A percentile compares a stretch with the other conserved stretches of the same genome.
Evolutionary conservation across 1,140 invertebrate species (phyloP).

Genomic region (Brachionus angularis): DNA sequence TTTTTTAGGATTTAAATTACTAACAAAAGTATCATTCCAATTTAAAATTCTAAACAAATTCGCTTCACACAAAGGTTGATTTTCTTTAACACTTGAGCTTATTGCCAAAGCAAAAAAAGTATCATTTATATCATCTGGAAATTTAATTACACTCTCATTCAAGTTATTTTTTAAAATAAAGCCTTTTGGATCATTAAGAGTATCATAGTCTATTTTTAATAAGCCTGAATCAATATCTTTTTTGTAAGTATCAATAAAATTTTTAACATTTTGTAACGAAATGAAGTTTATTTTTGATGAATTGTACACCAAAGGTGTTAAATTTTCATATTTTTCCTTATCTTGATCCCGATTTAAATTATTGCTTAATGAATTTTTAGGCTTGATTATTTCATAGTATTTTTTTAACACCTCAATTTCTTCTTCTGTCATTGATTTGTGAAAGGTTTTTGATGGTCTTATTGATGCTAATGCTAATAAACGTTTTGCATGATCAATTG

Average conservation of each 20-base stretch:
- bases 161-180: slow-evolving; percentile 31
- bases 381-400: slow-evolving; percentile 30
- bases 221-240: slow-evolving; percentile 15
- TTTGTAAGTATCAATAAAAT: slow-evolving; percentile 12
- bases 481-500: slow-evolving; percentile 15
- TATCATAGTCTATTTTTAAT: slow-evolving; percentile 23
- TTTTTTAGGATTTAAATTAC: not conserved
- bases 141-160: slow-evolving; percentile 19
- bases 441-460: slow-evolving; percentile 39
- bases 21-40: slow-evolving; percentile 30
- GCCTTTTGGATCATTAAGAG: not conserved
- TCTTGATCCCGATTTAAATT: not conserved
- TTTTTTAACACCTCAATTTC: slow-evolving; percentile 38
- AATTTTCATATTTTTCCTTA: slow-evolving; percentile 5
- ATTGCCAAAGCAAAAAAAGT: slow-evolving; percentile 37
- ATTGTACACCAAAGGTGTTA: slow-evolving; percentile 26
- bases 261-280: slow-evolving; percentile 10
- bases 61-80: slow-evolving; percentile 1
- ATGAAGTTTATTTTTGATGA: slow-evolving; percentile 18
- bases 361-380: slow-evolving; percentile 4
- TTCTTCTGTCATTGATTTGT: slow-evolving; percentile 41
- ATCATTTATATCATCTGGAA: slow-evolving; percentile 39
- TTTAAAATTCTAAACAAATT: slow-evolving; percentile 35
- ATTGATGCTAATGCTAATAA: slow-evolving; percentile 34
- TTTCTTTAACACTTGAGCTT: not conserved